Evolutionary conservation across 2,113 vertebrate species (phyloP).

Genomic region (Upupa epops): DNA sequence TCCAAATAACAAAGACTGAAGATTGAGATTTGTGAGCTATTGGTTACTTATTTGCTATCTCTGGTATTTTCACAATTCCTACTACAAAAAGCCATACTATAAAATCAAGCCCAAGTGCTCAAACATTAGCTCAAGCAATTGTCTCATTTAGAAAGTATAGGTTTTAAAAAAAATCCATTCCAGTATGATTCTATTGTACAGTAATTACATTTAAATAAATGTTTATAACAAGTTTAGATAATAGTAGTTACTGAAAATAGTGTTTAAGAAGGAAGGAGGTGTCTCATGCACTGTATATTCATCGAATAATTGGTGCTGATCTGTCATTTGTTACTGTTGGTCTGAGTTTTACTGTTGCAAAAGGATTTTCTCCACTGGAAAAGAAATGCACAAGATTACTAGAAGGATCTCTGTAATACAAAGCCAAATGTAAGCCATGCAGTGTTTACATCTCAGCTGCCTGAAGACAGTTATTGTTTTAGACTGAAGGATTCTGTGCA

Average conservation of each 20-base stretch:
- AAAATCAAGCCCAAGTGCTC: slow-evolving; percentile 53
- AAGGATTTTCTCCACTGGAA: slow-evolving; percentile 92
- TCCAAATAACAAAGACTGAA: background rate
- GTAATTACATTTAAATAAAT: slow-evolving; percentile 45
- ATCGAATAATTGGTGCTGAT: slow-evolving; percentile 87
- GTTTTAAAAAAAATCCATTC: background rate
- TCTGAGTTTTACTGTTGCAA: slow-evolving; percentile 90
- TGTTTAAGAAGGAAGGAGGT: background rate
- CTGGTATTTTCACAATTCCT: slow-evolving; percentile 16
- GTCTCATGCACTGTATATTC: background rate
- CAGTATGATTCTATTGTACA: background rate
- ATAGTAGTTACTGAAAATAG: background rate
- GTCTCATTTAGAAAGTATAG: background rate
- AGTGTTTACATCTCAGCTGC: background rate
- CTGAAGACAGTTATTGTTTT: background rate
- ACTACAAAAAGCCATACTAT: slow-evolving; percentile 35
- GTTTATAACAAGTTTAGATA: background rate
- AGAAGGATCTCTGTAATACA: background rate
- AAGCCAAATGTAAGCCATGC: background rate
- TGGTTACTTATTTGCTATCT: background rate
- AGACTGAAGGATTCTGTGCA: background rate
- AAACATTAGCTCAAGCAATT: slow-evolving; percentile 43
- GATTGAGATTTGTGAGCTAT: slow-evolving; percentile 16
- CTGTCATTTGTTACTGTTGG: slow-evolving; percentile 95
- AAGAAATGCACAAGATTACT: background rate